Base-by-base conservation (phyloP, 2,888 invertebrate genomes). In the Lasioglossum oenotherae region DNA sequence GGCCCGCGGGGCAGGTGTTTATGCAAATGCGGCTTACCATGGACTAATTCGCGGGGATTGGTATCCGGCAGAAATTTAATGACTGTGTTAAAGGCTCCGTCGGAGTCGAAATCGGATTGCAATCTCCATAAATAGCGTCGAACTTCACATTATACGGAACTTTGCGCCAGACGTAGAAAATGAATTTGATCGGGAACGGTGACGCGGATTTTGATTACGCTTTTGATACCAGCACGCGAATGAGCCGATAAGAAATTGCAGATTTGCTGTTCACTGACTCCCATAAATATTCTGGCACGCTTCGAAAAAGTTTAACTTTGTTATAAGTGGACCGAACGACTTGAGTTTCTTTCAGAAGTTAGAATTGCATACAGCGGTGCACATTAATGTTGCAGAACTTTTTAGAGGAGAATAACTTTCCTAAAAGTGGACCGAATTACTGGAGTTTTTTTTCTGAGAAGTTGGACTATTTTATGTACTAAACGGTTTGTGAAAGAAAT, bases 71-170 rank as follows among this genome's bases (percentile, higher is more conserved):
- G 16, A 64, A 64, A 64, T 64, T 64, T 64, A 64, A 64, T 64
- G 60, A 64, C 60, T 64, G 60, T 64, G 60, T 64, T 64, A 64
- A 64, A 64, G 60, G 60, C 60, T 64, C 27, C 60, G 60, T 31
- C 27, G 60, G 31, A 31, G 27, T 64, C 27, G 14, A 16, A 64
- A 31, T 31, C 27, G 16, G 27, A 64, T 64, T 16, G 5, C 31
- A 16, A 64, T 64, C 60, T 64, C 27, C 60, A 64, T 64, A 64
- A 64, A 64, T 64, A 14, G 27, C 31, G 16, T 31, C 12, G 60
- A 31, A 31, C 60, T 64, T 64, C 16, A 16, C 16, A 31, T 64
- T 64, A 64, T 27, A 60, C 27, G 60, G 60, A 60, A 60, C 60
- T 31, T 14, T 31, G 60, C 16, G 60, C 60, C 60, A 5, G n/a